Conservation (phyloP, 2,888 invertebrate species). For the Elegia similella region DNA sequence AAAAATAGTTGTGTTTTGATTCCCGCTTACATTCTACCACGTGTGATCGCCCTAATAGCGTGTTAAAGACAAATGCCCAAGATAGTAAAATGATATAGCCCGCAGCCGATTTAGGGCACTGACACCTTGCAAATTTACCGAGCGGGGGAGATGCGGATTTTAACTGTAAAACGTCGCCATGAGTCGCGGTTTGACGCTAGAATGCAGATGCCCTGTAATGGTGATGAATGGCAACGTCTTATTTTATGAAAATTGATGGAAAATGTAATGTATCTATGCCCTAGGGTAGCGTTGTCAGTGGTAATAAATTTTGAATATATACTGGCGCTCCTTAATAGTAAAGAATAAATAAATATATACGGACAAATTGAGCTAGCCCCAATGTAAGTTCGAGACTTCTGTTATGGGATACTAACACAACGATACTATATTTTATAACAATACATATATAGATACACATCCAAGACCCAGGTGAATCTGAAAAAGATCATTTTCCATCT, state of each 20-base stretch:
- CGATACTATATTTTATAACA: too few species aligned
- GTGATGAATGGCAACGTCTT: neutral
- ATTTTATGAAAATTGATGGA: neutral
- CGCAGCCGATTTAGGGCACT: conserved; percentile 52
- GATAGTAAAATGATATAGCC: conserved; percentile 60
- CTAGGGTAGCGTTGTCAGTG: too few species aligned
- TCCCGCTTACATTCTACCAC: neutral
- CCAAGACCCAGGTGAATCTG: too few species aligned
- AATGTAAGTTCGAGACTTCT: too few species aligned
- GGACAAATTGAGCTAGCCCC: too few species aligned
- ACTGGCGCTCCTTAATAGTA: too few species aligned
- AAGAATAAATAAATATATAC: too few species aligned
- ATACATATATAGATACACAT: too few species aligned
- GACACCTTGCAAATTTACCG: conserved; percentile 46
- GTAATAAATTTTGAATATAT: too few species aligned
- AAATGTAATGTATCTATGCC: too few species aligned
- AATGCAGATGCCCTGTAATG: conserved; percentile 7
- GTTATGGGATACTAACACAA: too few species aligned
- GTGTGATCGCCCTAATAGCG: conserved; percentile 40
- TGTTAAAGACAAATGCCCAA: conserved; percentile 59
- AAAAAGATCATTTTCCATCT: too few species aligned
- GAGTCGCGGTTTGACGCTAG: conserved; percentile 9
- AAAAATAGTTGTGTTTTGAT: neutral
- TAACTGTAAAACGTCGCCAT: conserved; percentile 27
- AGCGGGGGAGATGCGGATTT: conserved; percentile 17